These are phyloP conservation scores for Bombus huntii DNA, from an alignment of 1,140 invertebrate species.

Conservation along the genomic window DNA sequence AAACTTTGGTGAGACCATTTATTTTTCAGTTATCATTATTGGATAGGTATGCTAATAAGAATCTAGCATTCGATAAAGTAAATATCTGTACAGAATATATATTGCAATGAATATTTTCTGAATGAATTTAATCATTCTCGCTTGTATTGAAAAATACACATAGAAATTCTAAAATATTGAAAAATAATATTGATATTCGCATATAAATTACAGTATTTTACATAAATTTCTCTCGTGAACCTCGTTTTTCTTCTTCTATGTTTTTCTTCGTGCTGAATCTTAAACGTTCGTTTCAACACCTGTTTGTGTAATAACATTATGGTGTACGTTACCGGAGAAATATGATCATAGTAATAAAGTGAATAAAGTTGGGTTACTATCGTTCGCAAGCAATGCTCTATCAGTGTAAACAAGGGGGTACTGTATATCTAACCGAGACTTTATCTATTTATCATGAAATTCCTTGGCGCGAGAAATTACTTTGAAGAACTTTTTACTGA, in stretches of 20 bases:
- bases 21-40: too few relatives aligned
- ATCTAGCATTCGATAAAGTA: neutral
- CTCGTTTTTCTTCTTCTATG: too few relatives aligned
- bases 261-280: too few relatives aligned
- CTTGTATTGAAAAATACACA: neutral
- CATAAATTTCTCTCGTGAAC: too few relatives aligned
- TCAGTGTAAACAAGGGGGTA: slow-evolving; percentile 2
- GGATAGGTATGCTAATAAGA: too few relatives aligned
- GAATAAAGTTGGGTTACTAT: slow-evolving; percentile 1
- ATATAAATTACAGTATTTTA: neutral
- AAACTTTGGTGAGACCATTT: neutral
- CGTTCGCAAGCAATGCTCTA: neutral
- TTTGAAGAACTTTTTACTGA: neutral
- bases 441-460: slow-evolving; percentile 26
- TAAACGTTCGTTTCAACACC: neutral
- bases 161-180: neutral
- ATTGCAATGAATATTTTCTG: neutral
- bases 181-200: neutral
- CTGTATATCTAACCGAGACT: neutral
- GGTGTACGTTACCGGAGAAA: neutral
- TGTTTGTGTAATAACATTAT: neutral
- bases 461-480: neutral
- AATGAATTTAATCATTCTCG: neutral
- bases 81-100: neutral
- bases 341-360: neutral